Percentiles rank a stretch among this genome's conserved stretches.
phyloP scores from a whole-genome alignment of 2,797 vertebrate species.

The Tapirus indicus region DNA sequence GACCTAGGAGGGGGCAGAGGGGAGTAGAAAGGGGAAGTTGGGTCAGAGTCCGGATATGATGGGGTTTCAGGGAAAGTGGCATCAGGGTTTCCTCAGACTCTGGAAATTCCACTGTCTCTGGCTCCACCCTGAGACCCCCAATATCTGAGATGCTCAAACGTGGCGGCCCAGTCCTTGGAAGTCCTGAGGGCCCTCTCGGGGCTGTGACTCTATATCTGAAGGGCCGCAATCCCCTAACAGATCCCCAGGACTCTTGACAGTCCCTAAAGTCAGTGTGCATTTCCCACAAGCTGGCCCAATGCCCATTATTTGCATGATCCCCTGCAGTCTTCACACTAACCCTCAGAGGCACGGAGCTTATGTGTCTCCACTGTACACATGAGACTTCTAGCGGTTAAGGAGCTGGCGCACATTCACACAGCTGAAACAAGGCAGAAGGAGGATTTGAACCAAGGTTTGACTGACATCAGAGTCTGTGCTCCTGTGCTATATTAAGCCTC shows the following conservation, averaged over 20 bases:
- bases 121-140: not conserved
- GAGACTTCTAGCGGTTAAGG: constrained; percentile 59
- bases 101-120: constrained; percentile 69
- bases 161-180: not conserved
- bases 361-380: not conserved
- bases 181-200: not conserved
- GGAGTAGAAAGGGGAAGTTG: constrained; percentile 64
- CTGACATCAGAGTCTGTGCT: constrained; percentile 71
- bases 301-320: not conserved
- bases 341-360: not conserved
- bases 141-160: not conserved
- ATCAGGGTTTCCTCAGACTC: constrained; percentile 63
- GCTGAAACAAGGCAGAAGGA: not conserved
- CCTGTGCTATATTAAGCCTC: constrained; percentile 77
- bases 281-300: not conserved
- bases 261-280: not conserved
- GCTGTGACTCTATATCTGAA: not conserved
- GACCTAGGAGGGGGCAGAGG: not conserved
- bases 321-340: not conserved
- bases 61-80: constrained; percentile 60
- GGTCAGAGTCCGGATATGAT: constrained; percentile 50
- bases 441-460: constrained; percentile 70
- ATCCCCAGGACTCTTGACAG: not conserved
- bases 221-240: not conserved
- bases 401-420: constrained; percentile 46